These are phyloP conservation scores for Gorsachius magnificus DNA, from an alignment of 2,797 vertebrate genomes.

Conservation along the genomic window DNA sequence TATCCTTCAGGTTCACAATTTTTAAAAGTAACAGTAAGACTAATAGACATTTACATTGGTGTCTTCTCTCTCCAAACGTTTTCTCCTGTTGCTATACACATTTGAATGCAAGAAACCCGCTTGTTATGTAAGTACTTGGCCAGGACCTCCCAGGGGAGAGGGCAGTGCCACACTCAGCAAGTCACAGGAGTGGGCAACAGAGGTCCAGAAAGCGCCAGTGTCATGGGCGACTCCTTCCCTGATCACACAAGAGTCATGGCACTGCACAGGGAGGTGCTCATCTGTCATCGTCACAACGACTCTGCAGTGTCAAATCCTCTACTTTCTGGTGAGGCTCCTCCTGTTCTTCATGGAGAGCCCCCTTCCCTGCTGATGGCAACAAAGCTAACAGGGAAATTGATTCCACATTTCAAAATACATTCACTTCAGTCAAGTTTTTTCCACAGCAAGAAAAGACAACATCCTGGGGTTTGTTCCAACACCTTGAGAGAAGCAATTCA, in stretches of 20 bases:
- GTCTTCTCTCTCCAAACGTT: background rate
- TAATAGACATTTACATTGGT: background rate
- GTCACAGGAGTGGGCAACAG: background rate
- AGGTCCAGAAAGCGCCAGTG: background rate
- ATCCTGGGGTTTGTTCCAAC: constrained; percentile 4
- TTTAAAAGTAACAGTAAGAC: background rate
- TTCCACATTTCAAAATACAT: constrained; percentile 3
- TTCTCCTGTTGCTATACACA: background rate
- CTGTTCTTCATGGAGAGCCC: background rate
- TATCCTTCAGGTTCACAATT: background rate
- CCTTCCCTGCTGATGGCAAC: background rate
- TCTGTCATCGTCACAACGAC: fast-evolving
- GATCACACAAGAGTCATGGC: background rate
- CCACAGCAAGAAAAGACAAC: constrained; percentile 12
- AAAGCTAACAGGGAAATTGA: background rate
- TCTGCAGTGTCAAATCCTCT: background rate
- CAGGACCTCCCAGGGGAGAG: background rate
- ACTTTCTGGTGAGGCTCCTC: background rate
- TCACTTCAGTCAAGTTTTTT: background rate
- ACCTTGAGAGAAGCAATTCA: constrained; percentile 6
- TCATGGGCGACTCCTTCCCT: background rate
- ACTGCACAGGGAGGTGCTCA: background rate
- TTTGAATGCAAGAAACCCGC: background rate
- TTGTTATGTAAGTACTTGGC: background rate
- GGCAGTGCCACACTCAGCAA: background rate